Conservation (phyloP, 2,797 vertebrate species). For the Manis javanica region DNA sequence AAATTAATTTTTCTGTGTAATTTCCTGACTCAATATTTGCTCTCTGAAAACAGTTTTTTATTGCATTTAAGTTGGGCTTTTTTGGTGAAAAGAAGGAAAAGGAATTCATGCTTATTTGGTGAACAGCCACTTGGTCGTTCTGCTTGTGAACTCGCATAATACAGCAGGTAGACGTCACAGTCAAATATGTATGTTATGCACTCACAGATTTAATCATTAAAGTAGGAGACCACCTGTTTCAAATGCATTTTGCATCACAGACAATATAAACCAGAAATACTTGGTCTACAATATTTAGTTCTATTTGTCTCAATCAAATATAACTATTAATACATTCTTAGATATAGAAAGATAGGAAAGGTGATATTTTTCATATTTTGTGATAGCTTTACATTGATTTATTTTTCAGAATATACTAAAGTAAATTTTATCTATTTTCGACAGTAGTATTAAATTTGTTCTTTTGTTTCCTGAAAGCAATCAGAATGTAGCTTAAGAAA, state of each 20-base stretch:
- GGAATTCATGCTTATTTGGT: conserved; percentile 49
- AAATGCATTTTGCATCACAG: conserved; percentile 61
- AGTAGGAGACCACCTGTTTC: conserved; percentile 65
- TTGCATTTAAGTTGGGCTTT: conserved; percentile 64
- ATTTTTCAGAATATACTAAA: conserved; percentile 56
- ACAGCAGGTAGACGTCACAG: background rate
- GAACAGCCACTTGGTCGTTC: conserved; percentile 60
- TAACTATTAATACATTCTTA: conserved; percentile 20
- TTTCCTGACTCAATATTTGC: conserved; percentile 53
- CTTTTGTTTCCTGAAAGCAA: conserved; percentile 44
- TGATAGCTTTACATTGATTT: background rate
- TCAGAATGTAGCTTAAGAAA: conserved; percentile 5
- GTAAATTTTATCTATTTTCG: conserved; percentile 47
- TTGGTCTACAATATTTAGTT: conserved; percentile 64
- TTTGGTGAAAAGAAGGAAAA: conserved; percentile 69
- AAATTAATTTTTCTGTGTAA: conserved; percentile 37
- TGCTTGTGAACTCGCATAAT: conserved; percentile 54
- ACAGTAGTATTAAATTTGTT: conserved; percentile 24
- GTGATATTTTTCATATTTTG: conserved; percentile 27
- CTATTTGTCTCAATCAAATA: background rate
- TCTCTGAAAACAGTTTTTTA: conserved; percentile 69
- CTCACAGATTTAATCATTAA: conserved; percentile 57
- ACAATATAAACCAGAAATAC: conserved; percentile 58
- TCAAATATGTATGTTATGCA: background rate
- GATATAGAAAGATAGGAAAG: conserved; percentile 21